Evolutionary conservation across 1,140 invertebrate species (phyloP).

Genomic region (Drosophila auraria): DNA sequence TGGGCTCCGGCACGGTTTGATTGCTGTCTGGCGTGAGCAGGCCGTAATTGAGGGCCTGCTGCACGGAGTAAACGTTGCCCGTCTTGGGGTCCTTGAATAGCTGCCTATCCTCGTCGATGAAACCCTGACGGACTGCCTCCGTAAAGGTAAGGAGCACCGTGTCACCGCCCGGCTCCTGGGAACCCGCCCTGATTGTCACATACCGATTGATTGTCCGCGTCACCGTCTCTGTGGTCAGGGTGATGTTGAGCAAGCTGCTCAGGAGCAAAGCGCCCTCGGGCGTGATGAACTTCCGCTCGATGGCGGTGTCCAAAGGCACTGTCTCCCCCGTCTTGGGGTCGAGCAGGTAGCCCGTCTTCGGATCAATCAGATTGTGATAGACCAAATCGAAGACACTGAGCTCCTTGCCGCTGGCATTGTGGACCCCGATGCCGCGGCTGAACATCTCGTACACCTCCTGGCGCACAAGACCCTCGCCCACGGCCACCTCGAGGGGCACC

Average conservation of each 20-base stretch:
- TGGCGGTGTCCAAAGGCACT: slow-evolving; percentile 93
- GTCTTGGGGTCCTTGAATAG: slow-evolving; percentile 93
- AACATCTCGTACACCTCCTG: slow-evolving; percentile 94
- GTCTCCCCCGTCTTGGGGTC: slow-evolving; percentile 91
- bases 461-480: slow-evolving; percentile 88
- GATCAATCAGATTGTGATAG: slow-evolving; percentile 92
- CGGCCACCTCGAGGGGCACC: slow-evolving; percentile 90
- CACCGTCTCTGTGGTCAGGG: slow-evolving; percentile 93
- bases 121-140: slow-evolving; percentile 91
- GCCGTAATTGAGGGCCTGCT: slow-evolving; percentile 92
- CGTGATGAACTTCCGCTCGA: slow-evolving; percentile 93
- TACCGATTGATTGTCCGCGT: slow-evolving; percentile 93
- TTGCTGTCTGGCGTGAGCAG: slow-evolving; percentile 88
- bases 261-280: slow-evolving; percentile 93
- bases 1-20: slow-evolving; percentile 68
- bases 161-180: slow-evolving; percentile 87
- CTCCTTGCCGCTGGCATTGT: slow-evolving; percentile 89
- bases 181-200: slow-evolving; percentile 88
- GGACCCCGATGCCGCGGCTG: slow-evolving; percentile 92
- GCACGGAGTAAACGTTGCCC: slow-evolving; percentile 90
- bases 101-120: slow-evolving; percentile 92
- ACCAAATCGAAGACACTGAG: slow-evolving; percentile 94
- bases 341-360: slow-evolving; percentile 93
- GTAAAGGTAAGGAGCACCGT: slow-evolving; percentile 89
- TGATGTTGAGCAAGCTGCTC: slow-evolving; percentile 93